Evolutionary conservation across 2,888 invertebrate genomes (phyloP).

Genomic region (Galerucella calmariensis): DNA sequence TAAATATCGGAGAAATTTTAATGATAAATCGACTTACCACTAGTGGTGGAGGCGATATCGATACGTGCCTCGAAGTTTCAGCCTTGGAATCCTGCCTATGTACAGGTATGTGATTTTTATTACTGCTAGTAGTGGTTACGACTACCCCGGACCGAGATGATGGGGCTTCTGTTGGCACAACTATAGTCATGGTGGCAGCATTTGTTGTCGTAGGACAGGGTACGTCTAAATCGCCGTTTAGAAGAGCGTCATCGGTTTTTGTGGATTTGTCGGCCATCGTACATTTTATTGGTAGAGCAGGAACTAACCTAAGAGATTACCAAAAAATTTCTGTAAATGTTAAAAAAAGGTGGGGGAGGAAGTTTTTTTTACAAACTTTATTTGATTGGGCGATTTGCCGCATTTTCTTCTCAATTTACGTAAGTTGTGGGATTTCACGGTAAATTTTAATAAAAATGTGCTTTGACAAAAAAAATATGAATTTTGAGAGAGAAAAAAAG

Average conservation of each 20-base stretch:
- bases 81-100: conserved; percentile 49
- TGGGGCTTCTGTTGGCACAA: conserved; percentile 58
- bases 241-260: conserved; percentile 71
- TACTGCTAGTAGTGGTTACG: conserved; percentile 54
- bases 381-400: no score
- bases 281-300: conserved; percentile 62
- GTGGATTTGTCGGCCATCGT: conserved; percentile 77
- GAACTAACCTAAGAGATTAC: conserved; percentile 58
- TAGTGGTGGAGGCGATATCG: conserved; percentile 41
- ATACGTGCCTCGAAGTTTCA: conserved; percentile 39
- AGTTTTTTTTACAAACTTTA: no score
- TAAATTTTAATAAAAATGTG: no score
- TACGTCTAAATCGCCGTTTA: conserved; percentile 57
- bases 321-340: not conserved
- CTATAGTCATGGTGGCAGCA: conserved; percentile 70
- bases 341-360: not conserved
- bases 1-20: not conserved
- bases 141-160: conserved; percentile 50
- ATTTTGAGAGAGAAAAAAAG: no score
- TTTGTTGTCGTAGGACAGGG: conserved; percentile 63
- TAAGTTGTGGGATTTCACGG: no score
- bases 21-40: conserved; percentile 36
- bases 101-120: conserved; percentile 44
- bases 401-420: no score
- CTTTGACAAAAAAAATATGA: no score